Conservation (phyloP, 2,113 vertebrate genomes). For the Cottus gobio region DNA sequence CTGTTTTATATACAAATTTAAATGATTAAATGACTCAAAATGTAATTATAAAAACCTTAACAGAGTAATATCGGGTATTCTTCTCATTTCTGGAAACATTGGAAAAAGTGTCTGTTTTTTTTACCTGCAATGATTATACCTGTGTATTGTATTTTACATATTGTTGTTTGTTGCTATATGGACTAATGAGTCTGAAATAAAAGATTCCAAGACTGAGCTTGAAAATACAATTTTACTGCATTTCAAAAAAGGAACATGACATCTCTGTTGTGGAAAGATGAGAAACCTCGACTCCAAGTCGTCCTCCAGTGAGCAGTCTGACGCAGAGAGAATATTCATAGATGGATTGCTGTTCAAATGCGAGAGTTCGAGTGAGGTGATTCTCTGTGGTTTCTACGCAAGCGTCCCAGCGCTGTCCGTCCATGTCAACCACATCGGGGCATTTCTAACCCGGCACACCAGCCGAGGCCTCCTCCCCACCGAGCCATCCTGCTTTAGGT, state of each 20-base stretch:
- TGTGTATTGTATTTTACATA: too few relatives aligned
- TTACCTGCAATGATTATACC: too few relatives aligned
- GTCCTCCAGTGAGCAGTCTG: slow-evolving; percentile 23
- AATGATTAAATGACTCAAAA: too few relatives aligned
- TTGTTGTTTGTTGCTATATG: too few relatives aligned
- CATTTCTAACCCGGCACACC: slow-evolving; percentile 7
- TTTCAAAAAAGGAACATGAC: slow-evolving; percentile 47
- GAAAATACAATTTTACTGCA: slow-evolving; percentile 72
- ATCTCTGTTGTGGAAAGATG: slow-evolving; percentile 11
- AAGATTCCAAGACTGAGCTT: slow-evolving; percentile 32
- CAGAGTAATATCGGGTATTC: too few relatives aligned
- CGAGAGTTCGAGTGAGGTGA: slow-evolving; percentile 32
- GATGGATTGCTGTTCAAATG: background rate
- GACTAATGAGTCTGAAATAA: background rate
- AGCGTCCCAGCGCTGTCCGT: slow-evolving; percentile 41
- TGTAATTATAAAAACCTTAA: too few relatives aligned
- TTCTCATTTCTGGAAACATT: too few relatives aligned
- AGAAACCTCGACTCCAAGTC: slow-evolving; percentile 12
- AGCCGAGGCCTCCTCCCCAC: slow-evolving; percentile 5
- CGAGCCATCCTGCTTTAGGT: background rate
- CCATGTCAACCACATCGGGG: slow-evolving; percentile 21
- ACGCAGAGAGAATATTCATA: background rate
- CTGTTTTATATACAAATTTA: too few relatives aligned
- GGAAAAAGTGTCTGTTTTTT: too few relatives aligned
- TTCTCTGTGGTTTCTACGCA: slow-evolving; percentile 4